Conservation (phyloP, 2,113 vertebrate genomes). For the Poeciliopsis occidentalis region DNA sequence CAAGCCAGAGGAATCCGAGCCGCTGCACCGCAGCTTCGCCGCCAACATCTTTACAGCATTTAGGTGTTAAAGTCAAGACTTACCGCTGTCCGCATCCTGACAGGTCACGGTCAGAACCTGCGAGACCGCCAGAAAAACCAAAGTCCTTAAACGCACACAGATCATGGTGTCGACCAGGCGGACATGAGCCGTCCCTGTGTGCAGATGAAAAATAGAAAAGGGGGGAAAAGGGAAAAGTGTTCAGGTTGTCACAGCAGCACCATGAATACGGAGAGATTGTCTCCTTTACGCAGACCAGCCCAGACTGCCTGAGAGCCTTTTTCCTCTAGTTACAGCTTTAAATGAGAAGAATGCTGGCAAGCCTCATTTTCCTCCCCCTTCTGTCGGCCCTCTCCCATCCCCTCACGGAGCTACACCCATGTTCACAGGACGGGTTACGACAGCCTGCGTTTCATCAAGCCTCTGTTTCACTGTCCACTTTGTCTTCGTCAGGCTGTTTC, state of each 20-base stretch:
- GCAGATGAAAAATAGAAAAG: conserved; percentile 28
- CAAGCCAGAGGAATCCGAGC: neutral
- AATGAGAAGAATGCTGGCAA: conserved; percentile 83
- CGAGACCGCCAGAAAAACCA: conserved; percentile 76
- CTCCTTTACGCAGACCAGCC: conserved; percentile 81
- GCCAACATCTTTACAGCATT: conserved; percentile 13
- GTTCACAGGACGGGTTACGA: conserved; percentile 52
- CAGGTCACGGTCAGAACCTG: conserved; percentile 78
- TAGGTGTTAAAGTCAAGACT: conserved; percentile 59
- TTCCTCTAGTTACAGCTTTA: conserved; percentile 80
- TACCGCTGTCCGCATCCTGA: conserved; percentile 77
- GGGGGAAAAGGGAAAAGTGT: conserved; percentile 47
- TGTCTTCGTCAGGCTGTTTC: no score
- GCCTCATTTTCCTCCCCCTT: conserved; percentile 83
- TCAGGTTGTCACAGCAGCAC: conserved; percentile 77
- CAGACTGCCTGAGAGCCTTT: conserved; percentile 70
- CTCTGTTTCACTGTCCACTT: no score
- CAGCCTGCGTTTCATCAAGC: no score
- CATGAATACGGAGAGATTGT: conserved; percentile 76
- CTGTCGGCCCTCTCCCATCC: conserved; percentile 80
- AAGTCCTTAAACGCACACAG: conserved; percentile 80
- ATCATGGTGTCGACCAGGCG: conserved; percentile 80
- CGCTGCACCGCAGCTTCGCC: neutral
- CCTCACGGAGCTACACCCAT: conserved; percentile 78
- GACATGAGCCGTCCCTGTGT: conserved; percentile 78